Conservation (phyloP, 1,140 invertebrate genomes). For the Drosophila rhopaloa region DNA sequence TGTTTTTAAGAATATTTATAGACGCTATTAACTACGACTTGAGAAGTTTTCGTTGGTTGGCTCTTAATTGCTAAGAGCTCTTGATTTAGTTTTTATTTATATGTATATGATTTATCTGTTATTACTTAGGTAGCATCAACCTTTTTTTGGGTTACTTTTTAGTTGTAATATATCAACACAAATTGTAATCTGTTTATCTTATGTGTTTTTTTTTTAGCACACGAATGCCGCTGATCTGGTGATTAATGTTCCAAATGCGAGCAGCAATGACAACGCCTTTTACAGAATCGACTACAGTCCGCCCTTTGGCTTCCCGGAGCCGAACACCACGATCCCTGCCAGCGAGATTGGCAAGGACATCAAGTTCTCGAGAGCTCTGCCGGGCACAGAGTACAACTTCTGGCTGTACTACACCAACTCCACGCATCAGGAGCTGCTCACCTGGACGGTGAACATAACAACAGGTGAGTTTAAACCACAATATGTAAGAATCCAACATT, state of each 20-base stretch:
- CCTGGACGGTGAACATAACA: conserved; percentile 95
- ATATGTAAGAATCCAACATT: too few relatives aligned
- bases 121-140: neutral
- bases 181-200: neutral
- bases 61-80: neutral
- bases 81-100: neutral
- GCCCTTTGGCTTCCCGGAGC: conserved; percentile 90
- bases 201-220: conserved; percentile 74
- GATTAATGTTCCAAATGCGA: conserved; percentile 93
- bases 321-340: conserved; percentile 94
- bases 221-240: conserved; percentile 90
- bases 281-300: conserved; percentile 94
- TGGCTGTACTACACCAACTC: conserved; percentile 95
- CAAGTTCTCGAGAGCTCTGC: conserved; percentile 92
- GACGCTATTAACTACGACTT: neutral
- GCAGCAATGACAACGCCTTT: conserved; percentile 90
- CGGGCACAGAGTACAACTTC: conserved; percentile 96
- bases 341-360: conserved; percentile 92
- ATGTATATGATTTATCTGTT: neutral
- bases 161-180: neutral
- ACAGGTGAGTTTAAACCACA: conserved; percentile 87
- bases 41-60: conserved; percentile 5
- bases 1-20: conserved; percentile 7
- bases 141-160: neutral
- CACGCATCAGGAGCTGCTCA: conserved; percentile 92